These are phyloP conservation scores for Aselliscus stoliczkanus DNA, from an alignment of 2,797 vertebrate species.

Conservation along the genomic window DNA sequence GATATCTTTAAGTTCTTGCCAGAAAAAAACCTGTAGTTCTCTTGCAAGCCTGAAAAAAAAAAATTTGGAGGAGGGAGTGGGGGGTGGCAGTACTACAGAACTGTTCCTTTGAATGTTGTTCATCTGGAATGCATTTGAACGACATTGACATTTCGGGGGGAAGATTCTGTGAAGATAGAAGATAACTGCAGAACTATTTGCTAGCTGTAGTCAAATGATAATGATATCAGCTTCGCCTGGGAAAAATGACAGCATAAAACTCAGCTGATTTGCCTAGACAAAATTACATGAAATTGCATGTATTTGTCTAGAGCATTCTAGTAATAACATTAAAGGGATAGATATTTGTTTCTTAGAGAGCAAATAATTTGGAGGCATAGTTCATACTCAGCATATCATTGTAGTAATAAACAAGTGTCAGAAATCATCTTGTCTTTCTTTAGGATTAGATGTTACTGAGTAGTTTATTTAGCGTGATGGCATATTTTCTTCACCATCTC, in stretches of 20 bases:
- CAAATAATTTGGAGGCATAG: conserved; percentile 43
- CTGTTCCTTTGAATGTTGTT: conserved; percentile 67
- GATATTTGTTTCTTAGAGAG: conserved; percentile 51
- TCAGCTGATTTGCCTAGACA: conserved; percentile 53
- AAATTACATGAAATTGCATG: conserved; percentile 33
- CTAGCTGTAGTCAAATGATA: conserved; percentile 63
- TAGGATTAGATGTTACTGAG: background rate
- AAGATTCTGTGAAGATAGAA: conserved; percentile 46
- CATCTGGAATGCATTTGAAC: conserved; percentile 73
- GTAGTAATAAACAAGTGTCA: conserved; percentile 43
- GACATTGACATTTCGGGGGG: conserved; percentile 68
- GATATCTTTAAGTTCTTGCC: conserved; percentile 47
- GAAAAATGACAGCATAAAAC: conserved; percentile 62
- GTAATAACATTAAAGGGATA: conserved; percentile 30
- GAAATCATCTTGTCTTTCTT: conserved; percentile 6
- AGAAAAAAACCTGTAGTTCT: background rate
- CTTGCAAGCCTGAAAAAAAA: background rate
- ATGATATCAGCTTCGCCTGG: conserved; percentile 61
- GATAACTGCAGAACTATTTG: conserved; percentile 49
- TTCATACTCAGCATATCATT: background rate
- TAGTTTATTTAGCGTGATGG: background rate
- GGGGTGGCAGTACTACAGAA: conserved; percentile 31
- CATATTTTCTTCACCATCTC: conserved; percentile 33
- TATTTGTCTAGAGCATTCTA: conserved; percentile 59
- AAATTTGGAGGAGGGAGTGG: background rate